These are phyloP conservation scores for Anthonomus grandis DNA, from an alignment of 1,140 invertebrate species.

Conservation along the genomic window DNA sequence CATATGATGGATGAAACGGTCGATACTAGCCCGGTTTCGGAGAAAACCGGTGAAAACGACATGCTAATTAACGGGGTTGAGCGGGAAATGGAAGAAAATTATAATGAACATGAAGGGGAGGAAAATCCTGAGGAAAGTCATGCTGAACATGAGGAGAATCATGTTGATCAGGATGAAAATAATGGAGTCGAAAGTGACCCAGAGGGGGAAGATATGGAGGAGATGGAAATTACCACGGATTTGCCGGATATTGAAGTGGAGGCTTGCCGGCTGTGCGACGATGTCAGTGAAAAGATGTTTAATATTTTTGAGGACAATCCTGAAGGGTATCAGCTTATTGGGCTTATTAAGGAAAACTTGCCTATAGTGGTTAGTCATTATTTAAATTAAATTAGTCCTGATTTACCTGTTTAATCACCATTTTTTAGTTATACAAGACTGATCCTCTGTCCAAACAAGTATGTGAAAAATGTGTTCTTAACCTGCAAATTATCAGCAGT, in stretches of 20 bases:
- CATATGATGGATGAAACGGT: conserved; percentile 8
- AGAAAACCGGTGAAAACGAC: background rate
- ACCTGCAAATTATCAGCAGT: conserved; percentile 35
- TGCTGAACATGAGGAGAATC: no score
- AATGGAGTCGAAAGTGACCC: background rate
- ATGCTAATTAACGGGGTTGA: background rate
- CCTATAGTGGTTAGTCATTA: conserved; percentile 43
- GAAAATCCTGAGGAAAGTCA: background rate
- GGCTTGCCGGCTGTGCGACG: conserved; percentile 43
- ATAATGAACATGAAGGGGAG: background rate
- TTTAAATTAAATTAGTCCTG: conserved; percentile 1
- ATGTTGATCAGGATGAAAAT: background rate
- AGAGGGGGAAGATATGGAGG: background rate
- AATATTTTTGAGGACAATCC: conserved; percentile 44
- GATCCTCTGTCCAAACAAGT: conserved; percentile 46
- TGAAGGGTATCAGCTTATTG: conserved; percentile 41
- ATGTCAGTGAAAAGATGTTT: conserved; percentile 40
- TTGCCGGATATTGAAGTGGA: conserved; percentile 22
- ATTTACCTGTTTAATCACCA: background rate
- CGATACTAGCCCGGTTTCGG: background rate
- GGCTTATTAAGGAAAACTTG: conserved; percentile 45
- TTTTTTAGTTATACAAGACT: conserved; percentile 43
- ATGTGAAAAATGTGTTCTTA: conserved; percentile 42
- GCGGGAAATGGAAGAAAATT: no score
- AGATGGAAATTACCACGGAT: background rate